phyloP scores from a whole-genome alignment of 2,113 vertebrate genomes.

The Toxotes jaculatrix region DNA sequence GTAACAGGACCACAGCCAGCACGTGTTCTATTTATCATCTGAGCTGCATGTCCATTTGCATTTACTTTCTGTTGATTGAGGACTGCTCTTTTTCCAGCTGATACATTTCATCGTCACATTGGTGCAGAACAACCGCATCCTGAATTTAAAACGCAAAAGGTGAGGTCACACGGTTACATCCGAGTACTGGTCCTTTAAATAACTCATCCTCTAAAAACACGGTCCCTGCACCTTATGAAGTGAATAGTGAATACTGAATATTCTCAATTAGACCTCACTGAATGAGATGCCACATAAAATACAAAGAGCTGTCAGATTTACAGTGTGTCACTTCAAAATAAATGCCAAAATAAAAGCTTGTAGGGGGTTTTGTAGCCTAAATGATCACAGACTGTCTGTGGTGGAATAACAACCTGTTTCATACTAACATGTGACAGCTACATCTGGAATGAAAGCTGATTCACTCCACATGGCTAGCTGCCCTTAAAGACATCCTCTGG shows the following conservation, averaged over 20 bases:
- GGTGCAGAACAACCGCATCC: conserved; percentile 94
- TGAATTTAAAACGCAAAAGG: conserved; percentile 97
- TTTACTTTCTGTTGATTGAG: neutral
- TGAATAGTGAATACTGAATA: too few relatives aligned
- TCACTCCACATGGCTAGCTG: too few relatives aligned
- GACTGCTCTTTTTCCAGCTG: conserved; percentile 82
- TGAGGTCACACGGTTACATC: conserved; percentile 64
- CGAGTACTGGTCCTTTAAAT: neutral
- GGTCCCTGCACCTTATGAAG: too few relatives aligned
- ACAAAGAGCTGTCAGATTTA: neutral
- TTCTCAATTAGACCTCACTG: neutral
- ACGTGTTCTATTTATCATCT: neutral
- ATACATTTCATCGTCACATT: conserved; percentile 97
- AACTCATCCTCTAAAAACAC: neutral
- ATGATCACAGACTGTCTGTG: neutral
- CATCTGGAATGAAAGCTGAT: neutral
- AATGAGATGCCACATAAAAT: neutral
- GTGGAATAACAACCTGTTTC: neutral
- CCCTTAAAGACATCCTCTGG: too few relatives aligned
- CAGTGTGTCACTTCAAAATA: neutral
- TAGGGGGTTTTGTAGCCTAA: neutral
- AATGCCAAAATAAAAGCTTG: neutral
- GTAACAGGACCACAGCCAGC: neutral
- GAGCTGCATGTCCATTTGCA: neutral
- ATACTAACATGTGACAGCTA: neutral